Base-by-base conservation (phyloP, 1,140 invertebrate species). In the Drosophila rufa region DNA sequence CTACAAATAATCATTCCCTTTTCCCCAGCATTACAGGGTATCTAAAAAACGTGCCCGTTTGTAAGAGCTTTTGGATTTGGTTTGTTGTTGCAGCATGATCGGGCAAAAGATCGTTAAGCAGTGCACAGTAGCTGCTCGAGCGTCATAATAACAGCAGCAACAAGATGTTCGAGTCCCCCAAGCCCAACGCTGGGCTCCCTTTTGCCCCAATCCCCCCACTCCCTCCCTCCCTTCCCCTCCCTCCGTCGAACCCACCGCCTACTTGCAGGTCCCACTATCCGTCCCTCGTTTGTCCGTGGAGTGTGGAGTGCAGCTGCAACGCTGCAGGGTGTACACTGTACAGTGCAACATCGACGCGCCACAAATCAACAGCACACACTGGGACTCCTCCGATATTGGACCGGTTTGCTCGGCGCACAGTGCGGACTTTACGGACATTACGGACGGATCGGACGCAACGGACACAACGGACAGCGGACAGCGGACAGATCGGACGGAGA, bases 61-160 rank as follows among this genome's bases (percentile, higher is more conserved):
- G 70, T 65, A 55, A 87, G 85, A 89, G 84, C 84, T 89, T 89
- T 89, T 89, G 85, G 81, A 79, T 90, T 89, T 78, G 51, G 50
- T 79, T 69, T 77, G 57, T 65, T 82, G 79, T 79, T 89, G 81
- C 71, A 65, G 85, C 80, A 89, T 90, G 85, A 90, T 89, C 85
- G 67, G 84, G 80, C 85, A 90, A 90, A 83, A 77, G 75, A 90
- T 90, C 85, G 85, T 90, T 90, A 90, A 90, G 81, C 82, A 82
- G 67, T 90, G 85, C 85, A 90, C 85, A 90, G 85, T 90, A 90
- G 85, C 85, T 90, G 79, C 81, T 85, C 74, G 79, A 90, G 85
- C 85, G 81, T 90, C 85, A 90, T 90, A 90, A 90, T 90, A 90
- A 90, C 81, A 84, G 85, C 85, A 90, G 80, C 85, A 90, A 90